Percentiles rank a stretch among this genome's conserved stretches.
Evolutionary conservation across 1,140 invertebrate species (phyloP).

Genomic region (Calliphora vicina): DNA sequence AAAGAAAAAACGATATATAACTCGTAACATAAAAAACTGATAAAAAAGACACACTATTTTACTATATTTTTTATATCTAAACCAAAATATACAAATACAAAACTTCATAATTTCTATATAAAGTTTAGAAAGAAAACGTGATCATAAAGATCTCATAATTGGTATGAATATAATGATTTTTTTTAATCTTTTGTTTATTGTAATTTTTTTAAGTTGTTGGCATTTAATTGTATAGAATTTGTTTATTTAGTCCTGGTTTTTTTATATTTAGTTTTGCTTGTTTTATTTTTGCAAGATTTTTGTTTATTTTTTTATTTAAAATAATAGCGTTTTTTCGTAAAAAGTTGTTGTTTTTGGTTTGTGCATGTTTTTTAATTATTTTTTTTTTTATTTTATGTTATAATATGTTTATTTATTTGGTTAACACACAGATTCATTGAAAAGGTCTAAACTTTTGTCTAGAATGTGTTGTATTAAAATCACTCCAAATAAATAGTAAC

Average conservation of each 20-base stretch:
- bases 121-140: not conserved
- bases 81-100: not conserved
- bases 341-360: constrained; percentile 34
- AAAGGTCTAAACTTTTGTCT: no score
- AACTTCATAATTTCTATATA: not conserved
- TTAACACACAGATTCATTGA: no score
- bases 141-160: constrained; percentile 33
- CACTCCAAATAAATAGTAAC: no score
- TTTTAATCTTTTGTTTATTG: not conserved
- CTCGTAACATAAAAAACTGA: not conserved
- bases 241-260: not conserved
- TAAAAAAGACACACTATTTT: not conserved
- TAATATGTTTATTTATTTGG: no score
- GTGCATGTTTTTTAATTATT: not conserved
- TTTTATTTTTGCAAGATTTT: constrained; percentile 21
- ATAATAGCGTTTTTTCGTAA: constrained; percentile 11
- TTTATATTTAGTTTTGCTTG: not conserved
- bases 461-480: no score
- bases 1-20: not conserved
- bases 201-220: not conserved
- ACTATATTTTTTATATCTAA: constrained; percentile 1
- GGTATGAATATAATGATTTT: constrained; percentile 18
- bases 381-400: not conserved
- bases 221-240: not conserved
- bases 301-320: not conserved